Base-by-base conservation (phyloP, 2,113 vertebrate species). In the Electrona antarctica region DNA sequence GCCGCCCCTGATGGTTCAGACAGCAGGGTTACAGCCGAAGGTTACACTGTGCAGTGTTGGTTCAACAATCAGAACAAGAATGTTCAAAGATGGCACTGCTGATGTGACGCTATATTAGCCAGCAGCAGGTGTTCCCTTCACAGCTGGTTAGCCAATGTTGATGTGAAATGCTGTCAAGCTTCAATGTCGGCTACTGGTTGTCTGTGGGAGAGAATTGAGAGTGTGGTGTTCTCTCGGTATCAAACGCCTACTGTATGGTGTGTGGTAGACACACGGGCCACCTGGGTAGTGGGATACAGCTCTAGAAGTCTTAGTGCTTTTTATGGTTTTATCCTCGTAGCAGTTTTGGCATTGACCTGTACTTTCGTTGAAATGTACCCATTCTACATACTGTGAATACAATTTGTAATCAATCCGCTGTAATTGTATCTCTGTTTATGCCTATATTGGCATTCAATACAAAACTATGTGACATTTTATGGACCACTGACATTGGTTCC, bases 61-160 rank as follows among this genome's bases (percentile, higher is more conserved):
- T 46, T 83, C 73, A 74, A 62, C 76, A 85, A 82, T 81, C 82
- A 76, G 73, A 60, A 69, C 69, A 83, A 69, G 66, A 73, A 56
- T 77, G 74, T 80, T 65, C 80, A 73, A 75, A 63, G 13, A 2
- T 60, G 60, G 56, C 64, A 61, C 52, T 81, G 86, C 76, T 76
- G 64, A 76, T 68, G 77, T 69, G 69, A 84, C 78, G 74, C 75
- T 83, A 75, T 80, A 88, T 88, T 88, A 88, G 83, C 79, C 74
- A 75, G 75, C 55, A 68, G 87, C 86, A 90, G 85, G 84, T 88
- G 85, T 85, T 87, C 69, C 77, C 78, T 87, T 91, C 81, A 90
- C 83, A 83, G 81, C 73, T 88, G 79, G 85, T 90, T 90, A 85
- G 69, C 73, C 72, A 11, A 0, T 48, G 68, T 68, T 77, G 84